Evolutionary conservation across 2,888 invertebrate genomes (phyloP), one percentile per base, ranked within the genome.

Genomic region (Galeruca laticollis): DNA sequence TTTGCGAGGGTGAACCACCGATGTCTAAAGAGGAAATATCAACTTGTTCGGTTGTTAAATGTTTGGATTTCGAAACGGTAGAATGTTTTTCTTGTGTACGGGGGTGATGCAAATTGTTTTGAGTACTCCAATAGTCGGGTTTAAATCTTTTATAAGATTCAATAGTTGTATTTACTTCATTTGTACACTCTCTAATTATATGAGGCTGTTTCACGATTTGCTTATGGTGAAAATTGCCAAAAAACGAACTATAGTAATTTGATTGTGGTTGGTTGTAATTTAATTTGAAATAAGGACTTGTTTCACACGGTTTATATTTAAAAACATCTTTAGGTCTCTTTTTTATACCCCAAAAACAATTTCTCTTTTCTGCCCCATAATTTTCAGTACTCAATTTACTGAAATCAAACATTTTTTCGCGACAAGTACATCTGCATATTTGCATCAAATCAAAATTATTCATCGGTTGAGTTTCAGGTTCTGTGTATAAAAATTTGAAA

Each of bases 401-500:
- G 11, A 57, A 57, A 35, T 57, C 18, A 2, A 57, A 18, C 56
- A 35, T 31, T 54, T 35, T 66, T 5, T 70, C 49, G 21, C 72
- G 72, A 20, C 69, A 68, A 18, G 62, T 54, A 51, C 75, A 76
- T 3, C 59, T 60, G 56, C 76, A 77, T 8, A 68, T 63, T 57
- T 71, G 20, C 2, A n/a, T 26, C 6, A 63, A 49, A 2, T 18
- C 26, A 21, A 69, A 54, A 10, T 61, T 61, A 21, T 60, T 43
- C 9, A 33, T 54, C 31, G n/a, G 15, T 4, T 62, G 63, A 0
- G 69, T 33, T 26, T 65, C 69, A 0, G 69, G 37, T 26, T 65
- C 69, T 57, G 69, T 70, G 20, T 35, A 54, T 9, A 72, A 71
- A 62, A 78, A 76, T 69, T 69, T 74, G 61, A 73, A 77, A n/a